A percentile compares a stretch with the other conserved stretches of the same genome.
Conservation (phyloP, 2,888 invertebrate genomes). For the Caenorhabditis becei region DNA sequence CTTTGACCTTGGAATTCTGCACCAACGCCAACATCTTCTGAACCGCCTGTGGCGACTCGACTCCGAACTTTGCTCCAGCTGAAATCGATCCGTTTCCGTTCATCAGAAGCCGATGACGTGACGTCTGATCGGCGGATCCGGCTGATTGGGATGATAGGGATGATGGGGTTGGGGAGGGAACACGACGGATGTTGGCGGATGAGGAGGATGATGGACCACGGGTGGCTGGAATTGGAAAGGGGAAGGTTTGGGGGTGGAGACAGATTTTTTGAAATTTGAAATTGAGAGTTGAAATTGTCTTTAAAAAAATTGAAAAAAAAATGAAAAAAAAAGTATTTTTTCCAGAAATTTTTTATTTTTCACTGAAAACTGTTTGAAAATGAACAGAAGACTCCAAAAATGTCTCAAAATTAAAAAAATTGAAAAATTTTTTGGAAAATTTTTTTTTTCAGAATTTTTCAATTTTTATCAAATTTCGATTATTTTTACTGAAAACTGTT, state of each 20-base stretch:
- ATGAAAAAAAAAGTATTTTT: too few species aligned
- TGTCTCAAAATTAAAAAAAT: too few species aligned
- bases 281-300: too few species aligned
- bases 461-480: background rate
- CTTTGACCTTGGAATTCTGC: conserved; percentile 70
- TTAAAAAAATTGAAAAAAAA: too few species aligned
- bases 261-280: too few species aligned
- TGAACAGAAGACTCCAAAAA: too few species aligned
- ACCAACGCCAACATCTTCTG: conserved; percentile 92
- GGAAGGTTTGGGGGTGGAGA: too few species aligned
- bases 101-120: conserved; percentile 51
- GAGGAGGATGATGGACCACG: conserved; percentile 44
- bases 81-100: conserved; percentile 41
- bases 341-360: too few species aligned
- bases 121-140: conserved; percentile 63
- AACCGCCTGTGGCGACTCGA: conserved; percentile 97
- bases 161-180: conserved; percentile 90
- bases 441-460: too few species aligned
- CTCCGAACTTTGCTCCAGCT: conserved; percentile 84
- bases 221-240: conserved; percentile 37
- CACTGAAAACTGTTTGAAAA: too few species aligned
- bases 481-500: too few species aligned
- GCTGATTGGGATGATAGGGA: conserved; percentile 90
- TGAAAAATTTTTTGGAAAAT: too few species aligned
- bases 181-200: conserved; percentile 57